phyloP scores from a whole-genome alignment of 2,888 invertebrate species.

The Plusia festucae region DNA sequence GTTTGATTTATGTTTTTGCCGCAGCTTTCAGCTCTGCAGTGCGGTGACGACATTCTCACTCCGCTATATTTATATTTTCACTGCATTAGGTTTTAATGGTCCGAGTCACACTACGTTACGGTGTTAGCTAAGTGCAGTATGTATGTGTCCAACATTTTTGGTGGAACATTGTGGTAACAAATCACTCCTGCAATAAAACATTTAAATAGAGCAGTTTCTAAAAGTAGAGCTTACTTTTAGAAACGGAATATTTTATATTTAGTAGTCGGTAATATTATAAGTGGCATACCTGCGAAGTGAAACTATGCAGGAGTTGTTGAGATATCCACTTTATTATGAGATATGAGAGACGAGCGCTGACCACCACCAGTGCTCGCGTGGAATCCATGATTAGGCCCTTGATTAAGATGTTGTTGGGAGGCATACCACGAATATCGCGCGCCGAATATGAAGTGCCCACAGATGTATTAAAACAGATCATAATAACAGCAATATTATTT shows the following conservation, averaged over 20 bases:
- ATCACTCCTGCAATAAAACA: slow-evolving; percentile 1
- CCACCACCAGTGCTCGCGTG: not conserved
- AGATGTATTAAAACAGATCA: too few species aligned
- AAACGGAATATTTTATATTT: too few species aligned
- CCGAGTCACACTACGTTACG: slow-evolving; percentile 16
- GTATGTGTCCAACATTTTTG: not conserved
- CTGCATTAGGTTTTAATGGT: slow-evolving; percentile 39
- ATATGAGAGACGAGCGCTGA: not conserved
- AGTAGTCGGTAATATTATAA: too few species aligned
- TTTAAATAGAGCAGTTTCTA: not conserved
- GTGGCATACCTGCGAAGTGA: not conserved
- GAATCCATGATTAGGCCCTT: slow-evolving; percentile 18
- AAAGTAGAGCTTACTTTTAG: not conserved
- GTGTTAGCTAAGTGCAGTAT: not conserved
- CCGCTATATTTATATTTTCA: slow-evolving; percentile 38
- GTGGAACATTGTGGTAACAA: not conserved
- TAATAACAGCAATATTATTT: not conserved
- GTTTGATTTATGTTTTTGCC: slow-evolving; percentile 31
- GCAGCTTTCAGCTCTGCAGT: slow-evolving; percentile 43
- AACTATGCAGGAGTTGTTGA: not conserved
- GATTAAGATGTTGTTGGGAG: slow-evolving; percentile 20
- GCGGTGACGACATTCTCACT: slow-evolving; percentile 40
- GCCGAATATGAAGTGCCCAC: not conserved
- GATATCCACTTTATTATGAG: not conserved
- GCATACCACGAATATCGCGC: not conserved